Percentiles rank a stretch among this genome's conserved stretches.
Evolutionary conservation across 2,888 invertebrate species (phyloP).

Genomic region (Drosophila mulleri): DNA sequence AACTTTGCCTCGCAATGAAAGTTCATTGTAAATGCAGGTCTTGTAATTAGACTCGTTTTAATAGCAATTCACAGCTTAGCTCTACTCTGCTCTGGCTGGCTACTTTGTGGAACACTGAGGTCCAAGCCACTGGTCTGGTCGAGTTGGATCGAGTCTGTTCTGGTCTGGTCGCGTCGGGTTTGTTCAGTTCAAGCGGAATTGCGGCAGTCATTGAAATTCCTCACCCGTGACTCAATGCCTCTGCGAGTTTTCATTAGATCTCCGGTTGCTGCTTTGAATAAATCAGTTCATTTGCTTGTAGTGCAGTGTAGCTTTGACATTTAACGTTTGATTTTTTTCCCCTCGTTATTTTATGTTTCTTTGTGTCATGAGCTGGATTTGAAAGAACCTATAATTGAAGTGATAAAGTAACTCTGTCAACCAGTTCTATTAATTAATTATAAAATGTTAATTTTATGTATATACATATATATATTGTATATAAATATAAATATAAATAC

Average conservation of each 20-base stretch:
- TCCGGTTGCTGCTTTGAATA: slow-evolving; percentile 30
- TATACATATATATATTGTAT: not conserved
- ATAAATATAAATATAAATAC: not conserved
- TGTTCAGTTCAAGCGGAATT: slow-evolving; percentile 1
- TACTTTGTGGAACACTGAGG: not conserved
- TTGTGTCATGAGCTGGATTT: slow-evolving; percentile 9
- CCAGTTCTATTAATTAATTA: slow-evolving; percentile 2
- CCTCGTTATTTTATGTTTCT: not conserved
- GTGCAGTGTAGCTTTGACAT: slow-evolving; percentile 40
- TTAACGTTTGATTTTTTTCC: slow-evolving; percentile 18
- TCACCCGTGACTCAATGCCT: slow-evolving; percentile 22
- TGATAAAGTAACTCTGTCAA: not conserved
- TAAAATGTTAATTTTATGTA: not conserved
- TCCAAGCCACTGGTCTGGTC: not conserved
- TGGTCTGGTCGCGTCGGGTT: not conserved
- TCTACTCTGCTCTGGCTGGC: not conserved
- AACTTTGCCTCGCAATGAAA: not conserved
- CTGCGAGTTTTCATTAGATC: slow-evolving; percentile 5
- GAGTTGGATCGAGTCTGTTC: not conserved
- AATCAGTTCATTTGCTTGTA: slow-evolving; percentile 18
- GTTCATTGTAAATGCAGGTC: not conserved
- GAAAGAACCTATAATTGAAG: slow-evolving; percentile 14
- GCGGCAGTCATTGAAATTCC: slow-evolving; percentile 41
- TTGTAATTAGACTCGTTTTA: slow-evolving; percentile 3
- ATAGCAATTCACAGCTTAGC: not conserved